Conservation (phyloP, 2,888 invertebrate species). For the Synanthedon andrenaeformis region DNA sequence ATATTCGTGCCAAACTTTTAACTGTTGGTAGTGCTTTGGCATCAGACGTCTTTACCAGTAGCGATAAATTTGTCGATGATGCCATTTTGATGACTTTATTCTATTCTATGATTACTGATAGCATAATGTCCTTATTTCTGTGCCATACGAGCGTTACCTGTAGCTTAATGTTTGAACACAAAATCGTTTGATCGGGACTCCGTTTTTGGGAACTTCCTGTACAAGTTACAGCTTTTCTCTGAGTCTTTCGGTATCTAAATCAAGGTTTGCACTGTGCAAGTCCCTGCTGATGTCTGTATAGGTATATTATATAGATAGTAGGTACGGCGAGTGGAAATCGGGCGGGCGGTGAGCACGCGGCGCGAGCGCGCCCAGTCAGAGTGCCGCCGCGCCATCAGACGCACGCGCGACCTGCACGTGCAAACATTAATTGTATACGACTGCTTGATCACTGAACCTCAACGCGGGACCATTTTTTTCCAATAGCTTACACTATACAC, state of each 20-base stretch:
- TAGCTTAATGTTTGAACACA: too few relatives aligned
- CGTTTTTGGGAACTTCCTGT: background rate
- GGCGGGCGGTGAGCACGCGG: constrained; percentile 54
- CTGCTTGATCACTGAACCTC: constrained; percentile 46
- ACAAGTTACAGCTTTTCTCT: background rate
- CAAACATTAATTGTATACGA: constrained; percentile 23
- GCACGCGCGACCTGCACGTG: constrained; percentile 62
- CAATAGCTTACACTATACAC: constrained; percentile 26
- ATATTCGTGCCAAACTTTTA: background rate
- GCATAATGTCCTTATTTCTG: too few relatives aligned
- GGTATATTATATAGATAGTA: constrained; percentile 41
- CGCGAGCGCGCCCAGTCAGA: constrained; percentile 68
- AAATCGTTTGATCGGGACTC: background rate
- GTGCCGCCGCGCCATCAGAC: constrained; percentile 67
- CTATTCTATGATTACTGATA: too few relatives aligned
- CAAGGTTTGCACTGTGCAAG: constrained; percentile 51
- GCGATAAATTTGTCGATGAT: background rate
- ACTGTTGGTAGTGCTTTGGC: background rate
- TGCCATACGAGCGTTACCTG: too few relatives aligned
- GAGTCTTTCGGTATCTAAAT: constrained; percentile 33
- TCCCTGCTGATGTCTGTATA: constrained; percentile 9
- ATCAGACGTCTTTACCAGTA: background rate
- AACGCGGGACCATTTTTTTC: constrained; percentile 22
- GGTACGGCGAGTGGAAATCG: constrained; percentile 57
- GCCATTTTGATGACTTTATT: background rate